These are phyloP conservation scores for Helarctos malayanus DNA, from an alignment of 2,797 vertebrate species.

Conservation along the genomic window DNA sequence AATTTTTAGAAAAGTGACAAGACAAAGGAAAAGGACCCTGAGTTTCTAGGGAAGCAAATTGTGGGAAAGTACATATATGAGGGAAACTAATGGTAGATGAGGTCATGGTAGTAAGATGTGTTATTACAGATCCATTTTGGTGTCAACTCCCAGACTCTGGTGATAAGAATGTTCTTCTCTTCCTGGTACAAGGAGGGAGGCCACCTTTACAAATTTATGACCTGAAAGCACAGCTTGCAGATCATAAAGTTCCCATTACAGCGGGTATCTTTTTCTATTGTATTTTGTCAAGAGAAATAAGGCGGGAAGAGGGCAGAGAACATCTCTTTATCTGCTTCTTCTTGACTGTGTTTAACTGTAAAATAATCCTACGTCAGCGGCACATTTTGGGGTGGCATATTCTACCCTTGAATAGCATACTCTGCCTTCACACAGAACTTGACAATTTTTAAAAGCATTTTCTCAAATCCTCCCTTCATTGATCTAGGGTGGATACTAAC, in stretches of 20 bases:
- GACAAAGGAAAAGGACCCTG: background rate
- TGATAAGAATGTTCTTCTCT: background rate
- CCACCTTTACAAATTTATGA: background rate
- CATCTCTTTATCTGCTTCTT: background rate
- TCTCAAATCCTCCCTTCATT: background rate
- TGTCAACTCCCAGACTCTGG: background rate
- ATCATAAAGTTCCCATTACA: background rate
- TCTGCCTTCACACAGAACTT: background rate
- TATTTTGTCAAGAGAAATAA: constrained; percentile 45
- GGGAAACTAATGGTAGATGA: background rate
- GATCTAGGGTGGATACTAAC: background rate
- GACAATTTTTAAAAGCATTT: constrained; percentile 24
- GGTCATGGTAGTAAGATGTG: background rate
- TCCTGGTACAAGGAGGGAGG: background rate
- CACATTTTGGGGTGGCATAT: background rate
- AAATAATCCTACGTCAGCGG: background rate
- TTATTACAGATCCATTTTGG: background rate
- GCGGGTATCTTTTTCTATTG: background rate
- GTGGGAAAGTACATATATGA: background rate
- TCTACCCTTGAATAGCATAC: background rate
- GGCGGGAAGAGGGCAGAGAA: background rate
- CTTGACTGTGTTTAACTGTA: background rate
- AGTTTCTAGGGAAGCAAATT: background rate
- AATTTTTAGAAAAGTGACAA: background rate
- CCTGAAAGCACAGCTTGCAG: background rate